These are phyloP conservation scores for Scomber japonicus DNA, from an alignment of 2,113 vertebrate species.

Conservation along the genomic window DNA sequence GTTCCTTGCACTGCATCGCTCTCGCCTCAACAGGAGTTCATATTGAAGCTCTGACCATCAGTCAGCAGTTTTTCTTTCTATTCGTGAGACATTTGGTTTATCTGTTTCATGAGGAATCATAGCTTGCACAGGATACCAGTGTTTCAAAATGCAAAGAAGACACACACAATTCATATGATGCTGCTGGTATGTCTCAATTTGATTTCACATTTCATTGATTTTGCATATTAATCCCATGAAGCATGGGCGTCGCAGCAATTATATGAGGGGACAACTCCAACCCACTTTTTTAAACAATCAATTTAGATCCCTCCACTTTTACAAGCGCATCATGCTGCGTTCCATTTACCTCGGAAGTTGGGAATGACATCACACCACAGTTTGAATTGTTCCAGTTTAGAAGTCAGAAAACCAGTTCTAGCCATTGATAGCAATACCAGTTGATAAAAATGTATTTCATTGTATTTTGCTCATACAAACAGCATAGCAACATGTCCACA, in stretches of 20 bases:
- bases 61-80: neutral
- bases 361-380: no score
- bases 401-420: no score
- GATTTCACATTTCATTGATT: neutral
- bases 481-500: no score
- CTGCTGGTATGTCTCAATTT: neutral
- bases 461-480: no score
- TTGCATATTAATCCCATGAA: constrained; percentile 21
- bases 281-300: no score
- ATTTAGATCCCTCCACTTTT: no score
- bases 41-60: constrained; percentile 11
- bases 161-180: neutral
- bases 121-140: neutral
- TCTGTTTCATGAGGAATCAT: constrained; percentile 22
- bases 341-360: no score
- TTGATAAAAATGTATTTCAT: no score
- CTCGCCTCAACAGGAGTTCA: constrained; percentile 5
- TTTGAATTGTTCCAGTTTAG: no score
- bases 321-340: no score
- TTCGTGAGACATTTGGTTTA: neutral
- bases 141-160: neutral
- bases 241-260: neutral
- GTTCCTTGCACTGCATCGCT: constrained; percentile 1
- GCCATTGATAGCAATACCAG: no score
- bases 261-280: no score